Percentiles rank a stretch among this genome's conserved stretches.
These are phyloP conservation scores for Drosophila triauraria DNA, from an alignment of 1,140 invertebrate genomes.

Conservation along the genomic window DNA sequence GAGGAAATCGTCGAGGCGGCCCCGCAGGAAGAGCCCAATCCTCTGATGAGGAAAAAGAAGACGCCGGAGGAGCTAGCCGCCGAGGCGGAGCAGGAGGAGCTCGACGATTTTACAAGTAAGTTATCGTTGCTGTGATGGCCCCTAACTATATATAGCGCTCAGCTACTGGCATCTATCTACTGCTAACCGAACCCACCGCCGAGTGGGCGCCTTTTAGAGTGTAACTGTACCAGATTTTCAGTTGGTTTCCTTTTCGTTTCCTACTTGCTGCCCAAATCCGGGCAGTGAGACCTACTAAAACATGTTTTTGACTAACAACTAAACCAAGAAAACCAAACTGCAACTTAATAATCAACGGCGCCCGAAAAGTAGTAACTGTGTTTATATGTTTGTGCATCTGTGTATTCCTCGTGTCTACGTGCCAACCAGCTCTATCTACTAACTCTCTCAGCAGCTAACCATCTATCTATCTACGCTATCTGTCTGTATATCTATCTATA, in stretches of 20 bases:
- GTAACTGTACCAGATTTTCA: conserved; percentile 44
- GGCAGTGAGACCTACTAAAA: conserved; percentile 27
- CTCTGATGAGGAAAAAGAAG: conserved; percentile 98
- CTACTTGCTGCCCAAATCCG: conserved; percentile 16
- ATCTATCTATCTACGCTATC: conserved; percentile 53
- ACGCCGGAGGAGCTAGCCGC: conserved; percentile 98
- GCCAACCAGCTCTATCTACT: conserved; percentile 39
- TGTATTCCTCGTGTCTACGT: conserved; percentile 55
- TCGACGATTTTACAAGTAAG: conserved; percentile 99
- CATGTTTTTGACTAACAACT: conserved; percentile 31
- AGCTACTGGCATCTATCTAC: conserved; percentile 43
- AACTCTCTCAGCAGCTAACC: conserved; percentile 48
- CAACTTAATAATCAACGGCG: conserved; percentile 44
- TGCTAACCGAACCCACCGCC: conserved; percentile 32
- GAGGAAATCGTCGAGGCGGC: conserved; percentile 93
- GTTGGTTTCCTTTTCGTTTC: conserved; percentile 37
- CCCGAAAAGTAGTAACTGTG: conserved; percentile 63
- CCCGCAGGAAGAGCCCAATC: conserved; percentile 94
- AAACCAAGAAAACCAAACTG: conserved; percentile 33
- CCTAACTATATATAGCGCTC: conserved; percentile 21
- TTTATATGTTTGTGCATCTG: conserved; percentile 56
- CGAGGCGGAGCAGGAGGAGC: conserved; percentile 96
- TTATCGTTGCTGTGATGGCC: conserved; percentile 53
- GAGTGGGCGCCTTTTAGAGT: conserved; percentile 31
- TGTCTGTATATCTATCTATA: conserved; percentile 34